A percentile compares a stretch with the other conserved stretches of the same genome.
phyloP scores from a whole-genome alignment of 2,113 vertebrate genomes.

The Pseudorasbora parva region DNA sequence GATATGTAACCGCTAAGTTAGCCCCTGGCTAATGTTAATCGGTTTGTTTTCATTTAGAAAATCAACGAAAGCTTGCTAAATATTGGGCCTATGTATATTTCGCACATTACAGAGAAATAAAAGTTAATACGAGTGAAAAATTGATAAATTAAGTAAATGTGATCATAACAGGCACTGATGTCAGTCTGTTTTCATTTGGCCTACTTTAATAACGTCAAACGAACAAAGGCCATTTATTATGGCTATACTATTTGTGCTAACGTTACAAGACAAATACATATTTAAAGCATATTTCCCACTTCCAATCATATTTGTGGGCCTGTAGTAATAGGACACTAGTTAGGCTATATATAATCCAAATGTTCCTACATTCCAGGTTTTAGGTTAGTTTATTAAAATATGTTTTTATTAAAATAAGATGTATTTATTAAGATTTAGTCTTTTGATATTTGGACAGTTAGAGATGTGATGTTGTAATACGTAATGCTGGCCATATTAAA shows the following conservation, averaged over 20 bases:
- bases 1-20: not conserved
- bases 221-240: not conserved
- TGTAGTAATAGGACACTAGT: not conserved
- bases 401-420: not conserved
- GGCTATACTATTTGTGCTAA: not conserved
- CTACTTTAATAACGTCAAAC: constrained; percentile 5
- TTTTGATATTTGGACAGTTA: not conserved
- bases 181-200: constrained; percentile 19
- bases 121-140: not conserved
- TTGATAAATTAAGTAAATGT: not conserved
- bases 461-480: not conserved
- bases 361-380: not conserved
- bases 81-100: not conserved
- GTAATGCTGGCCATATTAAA: not conserved
- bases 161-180: constrained; percentile 24
- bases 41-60: constrained; percentile 16
- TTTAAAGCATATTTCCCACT: not conserved
- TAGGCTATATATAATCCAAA: not conserved
- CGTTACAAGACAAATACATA: not conserved
- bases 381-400: not conserved
- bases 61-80: not conserved
- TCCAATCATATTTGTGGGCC: not conserved
- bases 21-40: constrained; percentile 22
- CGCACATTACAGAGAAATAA: not conserved
- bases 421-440: not conserved